Conservation (phyloP, 2,797 vertebrate species). For the Paramormyrops hopkinsi region DNA sequence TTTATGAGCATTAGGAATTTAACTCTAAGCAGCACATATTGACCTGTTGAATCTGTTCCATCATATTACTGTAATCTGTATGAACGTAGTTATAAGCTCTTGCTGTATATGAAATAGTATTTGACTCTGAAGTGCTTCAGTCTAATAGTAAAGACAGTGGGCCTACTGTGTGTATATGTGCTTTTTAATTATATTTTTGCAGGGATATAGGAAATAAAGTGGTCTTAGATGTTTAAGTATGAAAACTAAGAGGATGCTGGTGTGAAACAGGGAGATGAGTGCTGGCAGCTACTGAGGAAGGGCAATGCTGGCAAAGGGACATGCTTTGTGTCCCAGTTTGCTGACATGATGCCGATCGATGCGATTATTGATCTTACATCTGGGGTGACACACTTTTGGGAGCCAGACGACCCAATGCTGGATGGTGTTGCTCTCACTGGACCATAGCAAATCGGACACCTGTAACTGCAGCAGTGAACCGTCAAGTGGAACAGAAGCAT, state of each 20-base stretch:
- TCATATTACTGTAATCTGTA: neutral
- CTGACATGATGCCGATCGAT: constrained; percentile 52
- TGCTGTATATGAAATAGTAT: neutral
- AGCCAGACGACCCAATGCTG: neutral
- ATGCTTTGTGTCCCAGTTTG: constrained; percentile 54
- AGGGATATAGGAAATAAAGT: neutral
- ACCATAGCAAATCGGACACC: neutral
- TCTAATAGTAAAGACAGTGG: neutral
- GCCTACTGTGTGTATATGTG: neutral
- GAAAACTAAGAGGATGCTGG: neutral
- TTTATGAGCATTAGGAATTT: neutral
- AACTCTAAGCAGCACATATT: neutral
- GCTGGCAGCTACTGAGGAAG: constrained; percentile 20
- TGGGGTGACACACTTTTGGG: constrained; percentile 38
- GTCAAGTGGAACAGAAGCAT: neutral
- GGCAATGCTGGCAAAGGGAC: constrained; percentile 39
- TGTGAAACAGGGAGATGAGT: neutral
- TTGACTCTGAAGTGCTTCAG: constrained; percentile 18
- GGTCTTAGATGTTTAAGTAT: neutral
- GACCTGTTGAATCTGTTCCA: neutral
- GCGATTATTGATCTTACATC: constrained; percentile 52
- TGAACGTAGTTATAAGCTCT: neutral
- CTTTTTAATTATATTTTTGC: neutral
- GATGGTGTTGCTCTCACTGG: neutral
- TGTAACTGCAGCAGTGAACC: neutral